Base-by-base conservation (phyloP, 1,140 invertebrate species). In the Micrasema minimum region DNA sequence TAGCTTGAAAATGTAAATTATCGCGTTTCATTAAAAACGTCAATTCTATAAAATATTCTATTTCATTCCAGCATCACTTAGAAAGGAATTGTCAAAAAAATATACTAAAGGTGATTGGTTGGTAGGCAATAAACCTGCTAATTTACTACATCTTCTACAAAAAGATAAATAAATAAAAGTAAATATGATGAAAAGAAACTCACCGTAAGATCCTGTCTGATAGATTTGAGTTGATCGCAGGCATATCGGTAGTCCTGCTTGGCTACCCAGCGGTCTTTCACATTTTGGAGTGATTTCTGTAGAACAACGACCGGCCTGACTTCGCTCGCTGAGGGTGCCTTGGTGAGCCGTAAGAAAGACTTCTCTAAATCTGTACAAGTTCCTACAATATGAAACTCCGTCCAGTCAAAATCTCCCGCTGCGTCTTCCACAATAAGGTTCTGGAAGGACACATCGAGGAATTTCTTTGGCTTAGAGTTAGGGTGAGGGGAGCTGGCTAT, bases 221-320 rank as follows among this genome's bases (percentile, higher is more conserved):
- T 98, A 12, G 96, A 98, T 85, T 99, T 99, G 31, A 99, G 85
- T 85, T 99, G 97, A 89, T 99, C 96, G 87, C 96, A 99, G 62
- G 94, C 92, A 86, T 97, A 99, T 81, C 90, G 90, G 85, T 99
- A 99, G 85, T 99, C 96, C 78, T 92, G 90, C 78, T 92, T 94
- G 61, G 88, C 84, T 57, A 91, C 88, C 96, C 97, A 99, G 74
- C 92, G 90, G 64, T 91, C 87, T 83, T 98, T 96, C 1, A 98
- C 96, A 85, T 95, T 93, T 77, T 88, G 88, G 75, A 99, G 86
- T 45, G 96, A 95, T 81, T 90, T 90, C 76, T 87, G 88, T 38
- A 99, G 87, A 50, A 99, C 90, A 80, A 90, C 87, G 77, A 93
- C 88, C 77, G 96, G 97, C 72, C 97, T 88, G 69, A 99, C 94